Evolutionary conservation across 2,888 invertebrate species (phyloP).

Genomic region (Dolichopus griseipennis): DNA sequence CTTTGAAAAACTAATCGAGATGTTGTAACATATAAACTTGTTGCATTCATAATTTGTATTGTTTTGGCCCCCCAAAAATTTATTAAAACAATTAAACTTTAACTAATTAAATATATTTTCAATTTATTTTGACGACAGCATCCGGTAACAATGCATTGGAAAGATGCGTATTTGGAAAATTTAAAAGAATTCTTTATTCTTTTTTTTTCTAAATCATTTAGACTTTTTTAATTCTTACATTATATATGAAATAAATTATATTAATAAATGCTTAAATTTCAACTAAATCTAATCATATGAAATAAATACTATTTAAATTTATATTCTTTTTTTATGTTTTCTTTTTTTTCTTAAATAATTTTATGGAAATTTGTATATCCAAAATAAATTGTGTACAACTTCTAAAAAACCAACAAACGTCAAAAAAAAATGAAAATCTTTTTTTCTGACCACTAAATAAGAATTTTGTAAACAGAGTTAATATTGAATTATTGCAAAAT

Average conservation of each 20-base stretch:
- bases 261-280: background rate
- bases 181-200: background rate
- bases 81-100: too few relatives aligned
- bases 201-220: too few relatives aligned
- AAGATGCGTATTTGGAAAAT: background rate
- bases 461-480: background rate
- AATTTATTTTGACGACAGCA: too few relatives aligned
- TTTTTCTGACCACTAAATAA: background rate
- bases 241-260: background rate
- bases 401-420: background rate
- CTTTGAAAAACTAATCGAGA: conserved; percentile 32
- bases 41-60: conserved; percentile 31
- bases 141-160: background rate
- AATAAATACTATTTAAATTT: background rate
- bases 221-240: background rate
- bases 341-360: background rate
- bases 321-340: background rate
- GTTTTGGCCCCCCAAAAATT: background rate
- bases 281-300: background rate
- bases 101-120: too few relatives aligned
- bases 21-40: conserved; percentile 33
- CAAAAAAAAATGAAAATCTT: background rate
- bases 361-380: background rate
- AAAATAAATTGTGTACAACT: conserved; percentile 1
- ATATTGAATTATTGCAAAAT: background rate